phyloP scores from a whole-genome alignment of 2,888 invertebrate genomes.

The Seladonia tumulorum region DNA sequence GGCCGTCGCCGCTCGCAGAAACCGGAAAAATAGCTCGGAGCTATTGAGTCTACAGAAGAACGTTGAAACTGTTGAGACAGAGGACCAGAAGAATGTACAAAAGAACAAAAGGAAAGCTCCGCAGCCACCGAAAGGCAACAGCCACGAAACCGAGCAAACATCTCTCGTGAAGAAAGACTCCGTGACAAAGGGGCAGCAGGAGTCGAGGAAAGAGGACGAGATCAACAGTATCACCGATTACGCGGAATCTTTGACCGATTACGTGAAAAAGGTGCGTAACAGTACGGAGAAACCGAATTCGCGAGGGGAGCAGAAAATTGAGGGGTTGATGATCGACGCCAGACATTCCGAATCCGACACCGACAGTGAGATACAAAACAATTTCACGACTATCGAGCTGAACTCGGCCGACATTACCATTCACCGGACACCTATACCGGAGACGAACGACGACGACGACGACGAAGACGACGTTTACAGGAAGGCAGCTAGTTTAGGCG shows the following conservation, averaged over 20 bases:
- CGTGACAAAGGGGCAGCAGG: slow-evolving; percentile 26
- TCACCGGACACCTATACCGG: slow-evolving; percentile 86
- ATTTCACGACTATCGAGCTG: slow-evolving; percentile 89
- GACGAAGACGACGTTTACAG: slow-evolving; percentile 88
- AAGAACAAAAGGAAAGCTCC: slow-evolving; percentile 90
- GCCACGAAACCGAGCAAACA: neutral
- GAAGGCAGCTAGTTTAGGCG: slow-evolving; percentile 92
- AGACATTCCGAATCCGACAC: slow-evolving; percentile 85
- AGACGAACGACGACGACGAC: slow-evolving; percentile 84
- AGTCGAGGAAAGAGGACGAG: slow-evolving; percentile 67
- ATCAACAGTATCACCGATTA: slow-evolving; percentile 77
- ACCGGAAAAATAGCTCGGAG: slow-evolving; percentile 86
- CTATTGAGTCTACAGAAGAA: slow-evolving; percentile 66
- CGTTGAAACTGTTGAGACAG: slow-evolving; percentile 72
- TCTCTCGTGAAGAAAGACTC: slow-evolving; percentile 15
- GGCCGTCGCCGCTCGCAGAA: slow-evolving; percentile 89
- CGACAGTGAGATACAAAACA: slow-evolving; percentile 84
- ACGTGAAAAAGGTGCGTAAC: slow-evolving; percentile 71
- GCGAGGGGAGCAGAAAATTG: slow-evolving; percentile 39
- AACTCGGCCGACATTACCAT: slow-evolving; percentile 91
- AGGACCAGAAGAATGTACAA: slow-evolving; percentile 86
- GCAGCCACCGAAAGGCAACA: slow-evolving; percentile 87
- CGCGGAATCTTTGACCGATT: slow-evolving; percentile 74
- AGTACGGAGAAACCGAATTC: slow-evolving; percentile 60
- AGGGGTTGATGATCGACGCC: slow-evolving; percentile 58